Evolutionary conservation across 2,888 invertebrate species (phyloP).

Genomic region (Pycnomerus fuliginosus): DNA sequence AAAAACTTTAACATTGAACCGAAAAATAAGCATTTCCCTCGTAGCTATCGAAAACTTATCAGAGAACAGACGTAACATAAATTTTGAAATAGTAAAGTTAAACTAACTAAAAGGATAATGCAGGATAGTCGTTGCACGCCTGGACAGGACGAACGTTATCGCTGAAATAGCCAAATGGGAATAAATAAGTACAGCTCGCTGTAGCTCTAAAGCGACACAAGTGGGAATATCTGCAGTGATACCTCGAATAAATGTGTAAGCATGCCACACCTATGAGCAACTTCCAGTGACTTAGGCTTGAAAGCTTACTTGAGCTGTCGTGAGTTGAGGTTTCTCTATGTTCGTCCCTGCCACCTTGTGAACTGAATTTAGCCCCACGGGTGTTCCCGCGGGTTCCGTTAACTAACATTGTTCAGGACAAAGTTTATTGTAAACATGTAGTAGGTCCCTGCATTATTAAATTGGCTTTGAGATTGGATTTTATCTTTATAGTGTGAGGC

Average conservation of each 20-base stretch:
- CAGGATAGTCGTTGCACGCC: too few relatives aligned
- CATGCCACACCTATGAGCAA: slow-evolving; percentile 10
- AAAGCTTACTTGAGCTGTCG: slow-evolving; percentile 25
- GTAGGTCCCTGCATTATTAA: slow-evolving; percentile 30
- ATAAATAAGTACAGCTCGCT: too few relatives aligned
- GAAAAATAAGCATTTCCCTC: too few relatives aligned
- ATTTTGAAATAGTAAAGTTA: too few relatives aligned
- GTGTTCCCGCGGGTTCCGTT: slow-evolving; percentile 27
- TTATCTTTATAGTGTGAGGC: slow-evolving; percentile 5
- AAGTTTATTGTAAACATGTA: slow-evolving; percentile 35
- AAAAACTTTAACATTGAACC: too few relatives aligned
- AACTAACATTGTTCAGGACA: slow-evolving; percentile 27
- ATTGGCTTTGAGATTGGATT: slow-evolving; percentile 22
- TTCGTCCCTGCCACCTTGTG: slow-evolving; percentile 17
- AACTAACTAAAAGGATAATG: too few relatives aligned
- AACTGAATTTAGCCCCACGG: slow-evolving; percentile 25
- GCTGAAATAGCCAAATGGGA: too few relatives aligned
- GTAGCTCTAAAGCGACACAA: too few relatives aligned
- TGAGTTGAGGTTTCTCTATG: slow-evolving; percentile 29
- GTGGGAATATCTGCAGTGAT: too few relatives aligned
- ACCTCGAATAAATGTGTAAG: slow-evolving; percentile 13
- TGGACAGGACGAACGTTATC: too few relatives aligned
- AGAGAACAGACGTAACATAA: too few relatives aligned
- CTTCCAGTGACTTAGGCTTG: slow-evolving; percentile 29
- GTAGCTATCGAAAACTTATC: too few relatives aligned